phyloP scores from a whole-genome alignment of 2,888 invertebrate species.

The Lochmaea capreae region DNA sequence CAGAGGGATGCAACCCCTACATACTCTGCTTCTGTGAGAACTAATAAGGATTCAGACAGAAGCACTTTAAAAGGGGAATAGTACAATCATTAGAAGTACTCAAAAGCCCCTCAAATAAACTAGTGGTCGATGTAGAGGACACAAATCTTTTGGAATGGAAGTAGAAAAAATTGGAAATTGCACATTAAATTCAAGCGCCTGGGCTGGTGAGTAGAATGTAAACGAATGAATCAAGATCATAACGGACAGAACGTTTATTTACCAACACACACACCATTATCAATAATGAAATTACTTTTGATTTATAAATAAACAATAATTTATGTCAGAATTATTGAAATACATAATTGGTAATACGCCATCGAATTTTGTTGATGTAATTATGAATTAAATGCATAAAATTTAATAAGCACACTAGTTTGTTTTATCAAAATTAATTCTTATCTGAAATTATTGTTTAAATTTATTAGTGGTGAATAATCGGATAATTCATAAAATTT shows the following conservation, averaged over 20 bases:
- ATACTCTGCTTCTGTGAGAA: too few species aligned
- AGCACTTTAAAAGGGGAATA: too few species aligned
- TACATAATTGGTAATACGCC: neutral
- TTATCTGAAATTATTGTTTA: neutral
- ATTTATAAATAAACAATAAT: neutral
- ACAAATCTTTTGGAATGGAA: too few species aligned
- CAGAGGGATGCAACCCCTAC: too few species aligned
- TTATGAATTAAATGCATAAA: neutral
- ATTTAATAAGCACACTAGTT: neutral
- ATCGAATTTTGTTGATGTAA: neutral
- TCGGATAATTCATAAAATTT: neutral
- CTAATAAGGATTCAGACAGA: too few species aligned
- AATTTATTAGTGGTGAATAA: neutral
- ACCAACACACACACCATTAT: neutral
- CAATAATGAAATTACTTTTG: neutral
- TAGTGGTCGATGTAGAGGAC: too few species aligned
- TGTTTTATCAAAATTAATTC: neutral
- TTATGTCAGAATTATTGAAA: neutral
- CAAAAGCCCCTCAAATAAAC: too few species aligned
- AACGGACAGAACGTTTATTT: neutral
- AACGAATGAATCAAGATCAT: too few species aligned
- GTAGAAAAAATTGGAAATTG: too few species aligned
- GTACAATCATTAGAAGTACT: too few species aligned
- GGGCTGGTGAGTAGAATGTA: too few species aligned
- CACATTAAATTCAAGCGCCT: too few species aligned